phyloP scores from a whole-genome alignment of 2,888 invertebrate species.

The Epinotia demarniana region DNA sequence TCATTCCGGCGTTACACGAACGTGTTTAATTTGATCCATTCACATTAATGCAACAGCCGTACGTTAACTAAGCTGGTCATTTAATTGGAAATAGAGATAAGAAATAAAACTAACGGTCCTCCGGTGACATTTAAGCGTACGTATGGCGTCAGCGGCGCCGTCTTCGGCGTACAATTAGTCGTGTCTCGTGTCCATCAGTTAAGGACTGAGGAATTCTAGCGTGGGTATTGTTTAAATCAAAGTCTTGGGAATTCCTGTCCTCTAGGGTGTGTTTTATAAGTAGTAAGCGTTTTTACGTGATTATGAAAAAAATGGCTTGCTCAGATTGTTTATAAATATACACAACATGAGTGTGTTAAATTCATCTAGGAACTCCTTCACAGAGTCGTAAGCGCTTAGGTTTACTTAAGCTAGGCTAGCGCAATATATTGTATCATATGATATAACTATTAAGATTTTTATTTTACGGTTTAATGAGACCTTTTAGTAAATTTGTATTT shows the following conservation, averaged over 20 bases:
- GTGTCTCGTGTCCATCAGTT: constrained; percentile 77
- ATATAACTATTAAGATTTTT: no score
- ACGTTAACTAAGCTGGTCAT: constrained; percentile 43
- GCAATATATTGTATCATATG: no score
- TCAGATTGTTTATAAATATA: background rate
- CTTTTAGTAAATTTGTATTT: background rate
- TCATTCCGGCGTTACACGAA: constrained; percentile 21
- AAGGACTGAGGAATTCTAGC: constrained; percentile 49
- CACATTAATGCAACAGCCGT: constrained; percentile 40
- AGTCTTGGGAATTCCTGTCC: constrained; percentile 7
- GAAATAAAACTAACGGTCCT: constrained; percentile 59
- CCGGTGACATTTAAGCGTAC: constrained; percentile 69
- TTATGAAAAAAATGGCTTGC: background rate
- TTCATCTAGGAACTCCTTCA: no score
- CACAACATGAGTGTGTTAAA: background rate
- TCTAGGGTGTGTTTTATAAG: background rate
- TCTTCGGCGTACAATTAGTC: constrained; percentile 75
- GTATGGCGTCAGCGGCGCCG: constrained; percentile 60
- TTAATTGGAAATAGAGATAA: constrained; percentile 46
- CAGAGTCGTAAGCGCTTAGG: no score
- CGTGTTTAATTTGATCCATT: constrained; percentile 39
- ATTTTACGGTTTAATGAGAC: background rate
- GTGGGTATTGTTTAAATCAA: constrained; percentile 41
- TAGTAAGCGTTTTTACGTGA: background rate
- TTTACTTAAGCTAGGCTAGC: no score